Evolutionary conservation across 1,140 invertebrate species (phyloP).

Genomic region (Geopemphigus sp.): DNA sequence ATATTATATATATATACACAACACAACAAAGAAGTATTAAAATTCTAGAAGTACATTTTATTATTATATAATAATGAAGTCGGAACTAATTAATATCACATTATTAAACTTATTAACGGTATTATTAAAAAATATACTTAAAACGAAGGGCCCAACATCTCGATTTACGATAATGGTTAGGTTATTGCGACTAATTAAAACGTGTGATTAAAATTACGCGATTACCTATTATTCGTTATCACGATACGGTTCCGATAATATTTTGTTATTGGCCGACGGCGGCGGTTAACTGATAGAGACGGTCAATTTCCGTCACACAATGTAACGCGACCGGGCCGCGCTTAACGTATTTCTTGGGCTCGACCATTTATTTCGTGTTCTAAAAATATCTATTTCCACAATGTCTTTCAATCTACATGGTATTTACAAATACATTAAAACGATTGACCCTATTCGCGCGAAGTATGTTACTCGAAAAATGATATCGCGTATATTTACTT

Average conservation of each 20-base stretch:
- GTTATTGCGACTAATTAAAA: constrained; percentile 35
- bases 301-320: too few species aligned
- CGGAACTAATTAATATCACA: constrained; percentile 48
- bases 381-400: not conserved
- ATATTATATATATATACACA: constrained; percentile 1
- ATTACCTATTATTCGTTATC: too few species aligned
- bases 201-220: constrained; percentile 36
- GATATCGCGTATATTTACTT: too few species aligned
- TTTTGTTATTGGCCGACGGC: too few species aligned
- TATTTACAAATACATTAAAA: too few species aligned
- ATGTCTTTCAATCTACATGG: not conserved
- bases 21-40: constrained; percentile 44
- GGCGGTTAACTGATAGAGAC: too few species aligned
- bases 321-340: too few species aligned
- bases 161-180: not conserved
- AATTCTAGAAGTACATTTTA: constrained; percentile 4
- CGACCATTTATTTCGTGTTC: not conserved
- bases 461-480: not conserved
- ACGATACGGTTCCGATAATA: too few species aligned
- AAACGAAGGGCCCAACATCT: not conserved
- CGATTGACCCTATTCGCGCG: not conserved
- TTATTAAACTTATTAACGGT: constrained; percentile 10
- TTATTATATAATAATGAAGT: not conserved
- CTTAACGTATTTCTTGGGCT: too few species aligned
- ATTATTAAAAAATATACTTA: constrained; percentile 4